Conservation (phyloP, 2,888 invertebrate species). For the Caenorhabditis zanzibari region DNA sequence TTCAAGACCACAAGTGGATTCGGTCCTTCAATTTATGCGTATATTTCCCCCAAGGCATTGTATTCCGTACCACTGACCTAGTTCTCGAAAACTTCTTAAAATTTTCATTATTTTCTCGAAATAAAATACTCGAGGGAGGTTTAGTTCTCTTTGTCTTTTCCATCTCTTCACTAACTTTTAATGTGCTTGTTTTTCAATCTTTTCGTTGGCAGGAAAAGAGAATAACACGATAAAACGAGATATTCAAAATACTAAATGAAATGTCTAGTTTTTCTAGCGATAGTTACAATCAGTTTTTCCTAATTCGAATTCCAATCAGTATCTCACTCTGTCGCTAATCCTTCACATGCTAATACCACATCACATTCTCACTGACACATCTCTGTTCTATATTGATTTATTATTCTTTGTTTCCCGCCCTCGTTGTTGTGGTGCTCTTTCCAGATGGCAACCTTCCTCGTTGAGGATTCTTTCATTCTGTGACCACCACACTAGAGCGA, state of each 20-base stretch:
- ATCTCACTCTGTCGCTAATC: background rate
- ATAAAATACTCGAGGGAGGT: background rate
- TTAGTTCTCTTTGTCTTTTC: background rate
- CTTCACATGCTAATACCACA: background rate
- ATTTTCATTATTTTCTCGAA: background rate
- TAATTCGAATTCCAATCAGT: no score
- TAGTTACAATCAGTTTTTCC: no score
- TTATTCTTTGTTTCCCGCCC: slow-evolving; percentile 7
- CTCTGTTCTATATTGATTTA: slow-evolving; percentile 1
- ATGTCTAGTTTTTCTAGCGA: no score
- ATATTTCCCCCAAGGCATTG: background rate
- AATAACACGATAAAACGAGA: no score
- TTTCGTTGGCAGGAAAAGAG: background rate
- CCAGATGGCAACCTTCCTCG: slow-evolving; percentile 23
- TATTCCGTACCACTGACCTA: background rate
- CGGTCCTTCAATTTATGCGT: slow-evolving; percentile 22
- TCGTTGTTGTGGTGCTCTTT: background rate
- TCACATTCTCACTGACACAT: no score
- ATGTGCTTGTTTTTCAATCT: slow-evolving; percentile 1
- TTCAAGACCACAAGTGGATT: slow-evolving; percentile 6
- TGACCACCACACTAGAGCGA: background rate
- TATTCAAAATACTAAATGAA: no score
- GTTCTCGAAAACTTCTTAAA: background rate
- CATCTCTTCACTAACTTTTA: background rate
- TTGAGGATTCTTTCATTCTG: slow-evolving; percentile 27